These are phyloP conservation scores for Lepidochrysops patricia DNA, from an alignment of 2,888 invertebrate species.

Conservation along the genomic window DNA sequence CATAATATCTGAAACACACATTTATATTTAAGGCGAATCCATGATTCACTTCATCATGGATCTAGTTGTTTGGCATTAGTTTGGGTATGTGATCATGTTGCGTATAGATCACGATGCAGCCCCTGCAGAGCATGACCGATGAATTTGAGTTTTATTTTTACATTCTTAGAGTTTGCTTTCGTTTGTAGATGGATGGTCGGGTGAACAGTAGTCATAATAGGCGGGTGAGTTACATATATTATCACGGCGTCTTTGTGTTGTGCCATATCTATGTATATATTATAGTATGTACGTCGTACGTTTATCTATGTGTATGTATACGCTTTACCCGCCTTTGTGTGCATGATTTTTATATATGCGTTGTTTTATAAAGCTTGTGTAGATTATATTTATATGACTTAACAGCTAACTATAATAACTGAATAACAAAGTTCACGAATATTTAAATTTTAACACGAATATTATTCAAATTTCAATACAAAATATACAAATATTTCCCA, in stretches of 20 bases:
- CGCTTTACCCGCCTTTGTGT: slow-evolving; percentile 36
- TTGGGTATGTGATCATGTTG: neutral
- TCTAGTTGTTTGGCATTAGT: slow-evolving; percentile 9
- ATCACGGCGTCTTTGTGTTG: slow-evolving; percentile 31
- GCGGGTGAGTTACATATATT: slow-evolving; percentile 66
- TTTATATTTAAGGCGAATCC: slow-evolving; percentile 1
- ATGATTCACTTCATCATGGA: slow-evolving; percentile 8
- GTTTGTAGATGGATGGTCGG: slow-evolving; percentile 75
- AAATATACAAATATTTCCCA: no score
- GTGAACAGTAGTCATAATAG: slow-evolving; percentile 74
- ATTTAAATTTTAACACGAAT: no score
- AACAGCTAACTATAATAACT: no score
- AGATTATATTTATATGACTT: no score
- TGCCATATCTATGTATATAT: slow-evolving; percentile 14
- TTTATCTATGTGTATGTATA: slow-evolving; percentile 26
- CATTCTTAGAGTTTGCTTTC: slow-evolving; percentile 67
- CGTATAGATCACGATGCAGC: neutral
- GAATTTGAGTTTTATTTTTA: slow-evolving; percentile 38
- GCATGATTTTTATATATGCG: slow-evolving; percentile 25
- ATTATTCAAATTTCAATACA: no score
- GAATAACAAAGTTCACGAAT: no score
- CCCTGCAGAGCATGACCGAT: slow-evolving; percentile 28
- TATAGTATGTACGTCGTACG: slow-evolving; percentile 12
- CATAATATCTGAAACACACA: slow-evolving; percentile 12
- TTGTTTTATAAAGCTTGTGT: slow-evolving; percentile 19